phyloP scores from a whole-genome alignment of 2,888 invertebrate genomes.

The Dermolepida albohirtum region DNA sequence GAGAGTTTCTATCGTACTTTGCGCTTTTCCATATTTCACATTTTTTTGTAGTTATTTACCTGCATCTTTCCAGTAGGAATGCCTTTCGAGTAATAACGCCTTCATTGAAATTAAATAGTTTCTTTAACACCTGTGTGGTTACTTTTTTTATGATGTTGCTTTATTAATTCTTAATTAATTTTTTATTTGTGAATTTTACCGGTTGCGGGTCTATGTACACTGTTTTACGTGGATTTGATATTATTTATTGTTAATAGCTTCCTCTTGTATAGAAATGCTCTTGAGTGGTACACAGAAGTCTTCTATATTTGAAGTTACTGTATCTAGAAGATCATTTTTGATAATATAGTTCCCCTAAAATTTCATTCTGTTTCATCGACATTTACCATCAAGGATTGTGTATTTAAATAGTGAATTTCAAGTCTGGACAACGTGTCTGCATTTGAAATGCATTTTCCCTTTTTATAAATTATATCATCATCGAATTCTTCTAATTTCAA shows the following conservation, averaged over 20 bases:
- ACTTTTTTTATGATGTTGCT: constrained; percentile 4
- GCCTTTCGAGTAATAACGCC: too few relatives aligned
- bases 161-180: background rate
- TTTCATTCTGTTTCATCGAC: constrained; percentile 14
- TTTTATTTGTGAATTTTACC: background rate
- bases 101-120: too few relatives aligned
- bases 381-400: constrained; percentile 25
- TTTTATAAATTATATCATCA: too few relatives aligned
- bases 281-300: background rate
- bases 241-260: constrained; percentile 1
- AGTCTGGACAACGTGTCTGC: too few relatives aligned
- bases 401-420: constrained; percentile 10
- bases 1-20: background rate
- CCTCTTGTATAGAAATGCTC: background rate
- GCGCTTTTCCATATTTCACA: constrained; percentile 10
- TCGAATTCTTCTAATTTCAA: too few relatives aligned
- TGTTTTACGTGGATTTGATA: constrained; percentile 6
- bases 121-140: constrained; percentile 1
- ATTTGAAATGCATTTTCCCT: too few relatives aligned
- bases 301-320: too few relatives aligned
- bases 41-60: constrained; percentile 11
- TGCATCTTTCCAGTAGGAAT: too few relatives aligned
- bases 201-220: background rate
- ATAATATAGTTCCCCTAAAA: background rate
- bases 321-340: background rate